Evolutionary conservation across 2,113 vertebrate genomes (phyloP).

Genomic region (Paracanthobrama guichenoti): DNA sequence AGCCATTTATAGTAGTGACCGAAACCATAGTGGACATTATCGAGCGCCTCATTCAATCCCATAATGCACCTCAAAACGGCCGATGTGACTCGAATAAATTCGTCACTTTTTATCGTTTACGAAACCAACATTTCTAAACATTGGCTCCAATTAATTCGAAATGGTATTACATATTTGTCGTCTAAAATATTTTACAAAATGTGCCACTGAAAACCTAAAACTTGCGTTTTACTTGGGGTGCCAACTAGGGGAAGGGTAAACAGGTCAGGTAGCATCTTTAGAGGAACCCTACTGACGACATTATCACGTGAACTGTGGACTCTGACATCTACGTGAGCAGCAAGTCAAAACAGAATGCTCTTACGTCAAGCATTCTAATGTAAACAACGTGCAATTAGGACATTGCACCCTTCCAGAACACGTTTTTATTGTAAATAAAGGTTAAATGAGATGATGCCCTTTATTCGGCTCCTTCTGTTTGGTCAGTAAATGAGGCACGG

Average conservation of each 20-base stretch:
- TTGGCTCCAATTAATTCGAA: not conserved
- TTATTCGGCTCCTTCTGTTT: not conserved
- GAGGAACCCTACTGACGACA: not conserved
- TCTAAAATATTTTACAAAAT: not conserved
- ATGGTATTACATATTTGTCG: not conserved
- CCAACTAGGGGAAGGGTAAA: constrained; percentile 2
- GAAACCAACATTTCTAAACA: too few relatives aligned
- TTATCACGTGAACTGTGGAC: constrained; percentile 25
- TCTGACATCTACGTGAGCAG: constrained; percentile 28
- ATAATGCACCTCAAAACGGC: not conserved
- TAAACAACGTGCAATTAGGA: constrained; percentile 13
- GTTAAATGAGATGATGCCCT: not conserved
- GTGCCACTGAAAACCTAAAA: not conserved
- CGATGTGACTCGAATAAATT: too few relatives aligned
- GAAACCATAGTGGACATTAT: not conserved
- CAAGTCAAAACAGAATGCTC: constrained; percentile 2
- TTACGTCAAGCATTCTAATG: not conserved
- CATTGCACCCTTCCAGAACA: not conserved
- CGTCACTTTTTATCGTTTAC: too few relatives aligned
- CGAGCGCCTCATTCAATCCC: not conserved
- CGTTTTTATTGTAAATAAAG: not conserved
- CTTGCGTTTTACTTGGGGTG: not conserved
- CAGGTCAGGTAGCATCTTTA: not conserved
- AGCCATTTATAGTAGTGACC: not conserved
- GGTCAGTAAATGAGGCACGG: not conserved